These are phyloP conservation scores for Drosophila helvetica DNA, from an alignment of 2,888 invertebrate species.

Conservation along the genomic window DNA sequence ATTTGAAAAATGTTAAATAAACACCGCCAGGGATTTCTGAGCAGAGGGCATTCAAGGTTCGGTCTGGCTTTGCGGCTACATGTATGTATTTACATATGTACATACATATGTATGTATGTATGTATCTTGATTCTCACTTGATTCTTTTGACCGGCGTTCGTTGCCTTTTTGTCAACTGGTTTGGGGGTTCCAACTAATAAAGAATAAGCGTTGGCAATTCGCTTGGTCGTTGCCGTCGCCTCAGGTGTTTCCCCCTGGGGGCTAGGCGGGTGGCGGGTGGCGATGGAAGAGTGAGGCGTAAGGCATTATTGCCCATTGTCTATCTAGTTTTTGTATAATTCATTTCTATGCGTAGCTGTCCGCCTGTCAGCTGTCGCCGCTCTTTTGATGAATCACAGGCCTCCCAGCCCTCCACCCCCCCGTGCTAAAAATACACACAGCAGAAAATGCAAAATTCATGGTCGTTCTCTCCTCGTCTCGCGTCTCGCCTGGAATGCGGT, in stretches of 20 bases:
- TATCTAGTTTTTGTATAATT: constrained; percentile 65
- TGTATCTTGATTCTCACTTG: constrained; percentile 2
- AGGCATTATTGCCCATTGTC: constrained; percentile 47
- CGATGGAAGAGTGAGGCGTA: background rate
- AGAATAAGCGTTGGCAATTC: constrained; percentile 46
- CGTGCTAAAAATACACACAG: constrained; percentile 67
- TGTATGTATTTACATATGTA: too few relatives aligned
- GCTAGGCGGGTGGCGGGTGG: background rate
- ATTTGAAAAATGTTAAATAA: background rate
- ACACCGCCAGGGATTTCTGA: background rate
- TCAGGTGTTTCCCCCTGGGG: constrained; percentile 69
- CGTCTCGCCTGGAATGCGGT: constrained; percentile 62
- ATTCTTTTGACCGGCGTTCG: constrained; percentile 32
- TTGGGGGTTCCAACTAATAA: constrained; percentile 54
- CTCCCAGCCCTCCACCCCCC: constrained; percentile 60
- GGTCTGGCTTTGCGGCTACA: background rate
- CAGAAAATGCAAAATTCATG: constrained; percentile 49
- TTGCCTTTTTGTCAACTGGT: constrained; percentile 62
- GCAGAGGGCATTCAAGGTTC: constrained; percentile 43
- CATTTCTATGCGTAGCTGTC: constrained; percentile 71
- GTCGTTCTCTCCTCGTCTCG: constrained; percentile 30
- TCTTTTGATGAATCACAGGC: constrained; percentile 77
- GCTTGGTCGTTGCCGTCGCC: constrained; percentile 47
- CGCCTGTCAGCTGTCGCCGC: constrained; percentile 69
- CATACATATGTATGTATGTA: too few relatives aligned